Percentiles rank a stretch among this genome's conserved stretches.
Evolutionary conservation across 2,888 invertebrate species (phyloP).

Genomic region (Morpho deidamia): DNA sequence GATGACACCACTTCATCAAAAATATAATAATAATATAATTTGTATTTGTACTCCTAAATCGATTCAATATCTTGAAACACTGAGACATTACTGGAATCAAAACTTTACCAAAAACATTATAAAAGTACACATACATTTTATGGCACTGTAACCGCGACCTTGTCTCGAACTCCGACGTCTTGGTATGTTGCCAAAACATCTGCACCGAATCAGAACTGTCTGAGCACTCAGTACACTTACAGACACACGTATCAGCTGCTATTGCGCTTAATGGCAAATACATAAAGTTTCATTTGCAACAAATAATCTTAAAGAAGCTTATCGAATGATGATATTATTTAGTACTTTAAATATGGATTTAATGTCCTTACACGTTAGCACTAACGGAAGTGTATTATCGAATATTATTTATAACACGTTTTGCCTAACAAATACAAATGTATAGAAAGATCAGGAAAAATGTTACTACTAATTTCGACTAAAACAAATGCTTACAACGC

Average conservation of each 20-base stretch:
- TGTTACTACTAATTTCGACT: too few relatives aligned
- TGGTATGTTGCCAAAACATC: conserved; percentile 49
- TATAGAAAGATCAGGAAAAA: too few relatives aligned
- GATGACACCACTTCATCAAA: too few relatives aligned
- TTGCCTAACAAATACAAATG: too few relatives aligned
- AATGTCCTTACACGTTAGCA: conserved; percentile 12
- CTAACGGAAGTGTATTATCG: background rate
- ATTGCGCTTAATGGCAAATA: background rate
- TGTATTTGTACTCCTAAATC: too few relatives aligned
- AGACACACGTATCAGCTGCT: background rate
- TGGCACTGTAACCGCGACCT: conserved; percentile 39
- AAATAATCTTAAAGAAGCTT: background rate
- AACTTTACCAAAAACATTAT: background rate
- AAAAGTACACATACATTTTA: conserved; percentile 12
- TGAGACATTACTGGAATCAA: background rate
- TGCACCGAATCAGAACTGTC: conserved; percentile 22
- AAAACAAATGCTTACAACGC: too few relatives aligned
- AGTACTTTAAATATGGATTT: conserved; percentile 15
- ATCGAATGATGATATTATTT: conserved; percentile 8
- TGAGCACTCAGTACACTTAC: conserved; percentile 13
- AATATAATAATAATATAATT: too few relatives aligned
- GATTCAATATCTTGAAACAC: too few relatives aligned
- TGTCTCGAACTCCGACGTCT: conserved; percentile 34
- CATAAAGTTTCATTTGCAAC: conserved; percentile 4
- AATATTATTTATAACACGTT: too few relatives aligned